Evolutionary conservation across 2,888 invertebrate genomes (phyloP).

Genomic region (Drosophila dives): DNA sequence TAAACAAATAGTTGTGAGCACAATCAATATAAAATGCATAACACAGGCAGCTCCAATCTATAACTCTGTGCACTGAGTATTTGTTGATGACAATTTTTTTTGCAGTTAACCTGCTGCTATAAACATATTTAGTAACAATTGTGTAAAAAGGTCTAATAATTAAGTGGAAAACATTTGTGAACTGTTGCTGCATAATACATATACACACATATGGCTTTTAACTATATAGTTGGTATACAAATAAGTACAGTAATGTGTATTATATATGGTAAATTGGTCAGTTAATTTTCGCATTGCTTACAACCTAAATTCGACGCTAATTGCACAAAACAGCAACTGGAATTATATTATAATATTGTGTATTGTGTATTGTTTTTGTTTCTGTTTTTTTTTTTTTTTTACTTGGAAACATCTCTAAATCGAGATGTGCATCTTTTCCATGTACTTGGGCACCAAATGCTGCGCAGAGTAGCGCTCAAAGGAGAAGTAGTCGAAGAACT

Average conservation of each 20-base stretch:
- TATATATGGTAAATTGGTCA: slow-evolving; percentile 55
- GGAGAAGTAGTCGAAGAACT: slow-evolving; percentile 82
- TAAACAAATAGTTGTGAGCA: slow-evolving; percentile 5
- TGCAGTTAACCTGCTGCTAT: slow-evolving; percentile 35
- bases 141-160: neutral
- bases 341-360: slow-evolving; percentile 22
- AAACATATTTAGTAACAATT: slow-evolving; percentile 31
- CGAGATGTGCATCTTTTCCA: slow-evolving; percentile 82
- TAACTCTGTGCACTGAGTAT: slow-evolving; percentile 33
- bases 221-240: slow-evolving; percentile 9
- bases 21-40: slow-evolving; percentile 16
- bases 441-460: slow-evolving; percentile 84
- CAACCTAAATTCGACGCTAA: slow-evolving; percentile 64
- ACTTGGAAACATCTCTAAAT: slow-evolving; percentile 31
- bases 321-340: slow-evolving; percentile 53
- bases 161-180: slow-evolving; percentile 2
- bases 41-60: slow-evolving; percentile 35
- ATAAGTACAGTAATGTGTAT: neutral
- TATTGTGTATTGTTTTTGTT: neutral
- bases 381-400: neutral
- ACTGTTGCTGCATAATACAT: neutral
- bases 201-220: slow-evolving; percentile 3
- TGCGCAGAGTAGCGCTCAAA: slow-evolving; percentile 85
- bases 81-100: slow-evolving; percentile 42
- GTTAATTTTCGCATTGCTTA: slow-evolving; percentile 47